Conservation (phyloP, 2,888 invertebrate species). For the Corbicula japonica region DNA sequence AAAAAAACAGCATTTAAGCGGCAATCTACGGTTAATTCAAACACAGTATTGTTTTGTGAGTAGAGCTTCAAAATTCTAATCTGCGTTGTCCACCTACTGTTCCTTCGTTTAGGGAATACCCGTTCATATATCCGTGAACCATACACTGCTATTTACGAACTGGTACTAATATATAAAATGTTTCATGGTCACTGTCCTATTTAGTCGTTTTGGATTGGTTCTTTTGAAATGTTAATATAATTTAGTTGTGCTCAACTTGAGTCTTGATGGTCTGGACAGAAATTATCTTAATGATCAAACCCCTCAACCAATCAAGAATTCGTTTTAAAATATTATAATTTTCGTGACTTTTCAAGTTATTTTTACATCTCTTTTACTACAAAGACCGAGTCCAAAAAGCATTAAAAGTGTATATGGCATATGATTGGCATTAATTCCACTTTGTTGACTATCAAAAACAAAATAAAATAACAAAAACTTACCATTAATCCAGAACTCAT, state of each 20-base stretch:
- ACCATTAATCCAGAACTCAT: conserved; percentile 84
- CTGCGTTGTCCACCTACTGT: not conserved
- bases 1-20: not conserved
- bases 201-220: no score
- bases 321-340: not conserved
- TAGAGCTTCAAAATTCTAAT: not conserved
- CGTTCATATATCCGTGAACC: not conserved
- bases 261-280: no score
- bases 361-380: not conserved
- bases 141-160: not conserved
- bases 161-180: not conserved
- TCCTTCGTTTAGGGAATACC: not conserved
- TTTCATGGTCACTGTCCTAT: not conserved
- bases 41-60: not conserved
- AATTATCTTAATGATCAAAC: not conserved
- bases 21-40: not conserved
- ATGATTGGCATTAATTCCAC: not conserved
- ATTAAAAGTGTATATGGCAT: not conserved
- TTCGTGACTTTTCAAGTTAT: not conserved
- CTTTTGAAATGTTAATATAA: no score
- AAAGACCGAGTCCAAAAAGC: not conserved
- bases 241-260: no score
- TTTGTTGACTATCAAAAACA: no score
- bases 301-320: not conserved
- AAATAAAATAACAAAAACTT: conserved; percentile 7